Evolutionary conservation across 2,888 invertebrate genomes (phyloP).

Genomic region (Eristalinus sepulchralis): DNA sequence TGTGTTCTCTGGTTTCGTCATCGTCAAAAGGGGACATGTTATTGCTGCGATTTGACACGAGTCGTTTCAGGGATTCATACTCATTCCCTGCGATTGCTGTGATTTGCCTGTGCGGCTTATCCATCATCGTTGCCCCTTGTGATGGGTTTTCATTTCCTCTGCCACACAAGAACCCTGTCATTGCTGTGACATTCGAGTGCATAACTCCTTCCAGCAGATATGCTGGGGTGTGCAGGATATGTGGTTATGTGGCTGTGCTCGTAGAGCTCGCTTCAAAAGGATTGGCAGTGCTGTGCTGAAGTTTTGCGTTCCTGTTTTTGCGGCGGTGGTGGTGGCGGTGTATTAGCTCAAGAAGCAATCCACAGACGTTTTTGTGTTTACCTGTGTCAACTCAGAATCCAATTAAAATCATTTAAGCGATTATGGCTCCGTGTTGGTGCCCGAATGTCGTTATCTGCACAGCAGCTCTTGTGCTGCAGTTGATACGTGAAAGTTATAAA

Average conservation of each 20-base stretch:
- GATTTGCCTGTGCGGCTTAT: constrained; percentile 28
- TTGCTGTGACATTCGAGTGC: constrained; percentile 10
- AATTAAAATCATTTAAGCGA: constrained; percentile 56
- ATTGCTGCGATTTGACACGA: constrained; percentile 34
- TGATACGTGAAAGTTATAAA: constrained; percentile 42
- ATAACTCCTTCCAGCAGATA: constrained; percentile 4
- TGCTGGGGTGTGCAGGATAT: not conserved
- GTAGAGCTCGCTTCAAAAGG: constrained; percentile 9
- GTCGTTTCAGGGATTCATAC: constrained; percentile 21
- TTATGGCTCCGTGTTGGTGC: constrained; percentile 26
- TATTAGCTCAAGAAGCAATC: constrained; percentile 21
- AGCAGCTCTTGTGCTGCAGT: constrained; percentile 46
- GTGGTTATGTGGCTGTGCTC: constrained; percentile 18
- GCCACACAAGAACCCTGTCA: constrained; percentile 16
- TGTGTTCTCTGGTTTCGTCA: constrained; percentile 14
- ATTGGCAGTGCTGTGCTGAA: constrained; percentile 28
- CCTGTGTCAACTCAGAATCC: constrained; percentile 34
- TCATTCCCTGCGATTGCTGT: constrained; percentile 35
- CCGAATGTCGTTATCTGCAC: constrained; percentile 19
- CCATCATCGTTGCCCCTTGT: constrained; percentile 14
- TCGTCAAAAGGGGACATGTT: constrained; percentile 28
- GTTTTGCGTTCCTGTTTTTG: constrained; percentile 1
- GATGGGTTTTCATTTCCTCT: constrained; percentile 28
- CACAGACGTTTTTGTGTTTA: constrained; percentile 45
- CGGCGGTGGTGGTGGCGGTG: constrained; percentile 1